Evolutionary conservation across 2,797 vertebrate species (phyloP).

Genomic region (Crotalus adamanteus): DNA sequence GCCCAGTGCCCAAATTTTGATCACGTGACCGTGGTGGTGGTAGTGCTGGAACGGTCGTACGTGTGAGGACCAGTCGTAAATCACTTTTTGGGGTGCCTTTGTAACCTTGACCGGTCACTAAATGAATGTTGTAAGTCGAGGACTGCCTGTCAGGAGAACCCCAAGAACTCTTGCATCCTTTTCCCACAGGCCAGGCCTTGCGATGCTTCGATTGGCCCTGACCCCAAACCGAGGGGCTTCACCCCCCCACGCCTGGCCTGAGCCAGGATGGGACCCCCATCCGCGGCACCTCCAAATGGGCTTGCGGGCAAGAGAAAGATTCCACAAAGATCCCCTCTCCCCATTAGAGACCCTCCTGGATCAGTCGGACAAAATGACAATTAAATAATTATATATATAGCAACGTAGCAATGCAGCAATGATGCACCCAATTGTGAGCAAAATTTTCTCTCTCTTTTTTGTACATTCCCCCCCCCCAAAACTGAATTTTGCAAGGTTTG

Average conservation of each 20-base stretch:
- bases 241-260: too few species aligned
- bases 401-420: background rate
- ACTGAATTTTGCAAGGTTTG: background rate
- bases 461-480: accelerated
- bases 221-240: background rate
- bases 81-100: background rate
- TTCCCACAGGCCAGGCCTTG: too few species aligned
- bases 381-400: too few species aligned
- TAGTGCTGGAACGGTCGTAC: background rate
- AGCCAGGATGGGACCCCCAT: background rate
- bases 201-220: too few species aligned
- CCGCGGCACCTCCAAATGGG: accelerated
- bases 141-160: background rate
- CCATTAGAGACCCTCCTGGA: too few species aligned
- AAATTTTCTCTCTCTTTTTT: background rate
- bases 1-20: background rate
- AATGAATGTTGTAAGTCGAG: background rate
- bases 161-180: too few species aligned
- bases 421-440: background rate
- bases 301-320: too few species aligned
- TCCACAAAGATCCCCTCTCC: background rate
- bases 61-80: background rate
- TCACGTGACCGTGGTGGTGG: too few species aligned
- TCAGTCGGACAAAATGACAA: too few species aligned
- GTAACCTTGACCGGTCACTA: background rate